These are phyloP conservation scores for Canis aureus DNA, from an alignment of 2,113 vertebrate genomes.

Conservation along the genomic window DNA sequence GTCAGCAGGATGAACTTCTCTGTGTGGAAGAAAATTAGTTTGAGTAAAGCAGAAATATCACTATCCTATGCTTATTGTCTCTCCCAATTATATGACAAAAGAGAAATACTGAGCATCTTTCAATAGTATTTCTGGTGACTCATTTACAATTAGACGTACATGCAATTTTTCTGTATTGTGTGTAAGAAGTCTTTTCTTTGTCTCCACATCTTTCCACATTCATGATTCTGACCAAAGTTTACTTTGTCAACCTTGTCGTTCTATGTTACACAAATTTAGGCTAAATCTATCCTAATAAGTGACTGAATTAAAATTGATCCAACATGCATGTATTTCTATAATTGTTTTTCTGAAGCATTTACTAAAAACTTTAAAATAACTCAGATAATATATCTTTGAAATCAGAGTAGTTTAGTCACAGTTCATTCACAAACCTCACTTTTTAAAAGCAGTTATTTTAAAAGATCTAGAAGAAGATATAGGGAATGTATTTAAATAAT, in stretches of 20 bases:
- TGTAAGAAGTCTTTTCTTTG: neutral
- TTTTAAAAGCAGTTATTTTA: neutral
- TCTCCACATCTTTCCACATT: neutral
- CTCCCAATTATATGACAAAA: slow-evolving; percentile 15
- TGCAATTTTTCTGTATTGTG: slow-evolving; percentile 22
- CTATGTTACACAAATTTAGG: neutral
- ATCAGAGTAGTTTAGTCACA: neutral
- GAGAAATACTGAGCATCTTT: slow-evolving; percentile 4
- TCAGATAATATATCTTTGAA: neutral
- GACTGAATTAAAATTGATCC: neutral
- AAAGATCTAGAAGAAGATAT: neutral
- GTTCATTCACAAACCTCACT: neutral
- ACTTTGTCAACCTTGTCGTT: neutral
- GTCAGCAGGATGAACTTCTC: slow-evolving; percentile 77
- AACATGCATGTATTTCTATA: neutral
- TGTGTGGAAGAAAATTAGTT: slow-evolving; percentile 74
- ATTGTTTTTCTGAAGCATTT: neutral
- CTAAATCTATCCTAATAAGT: neutral
- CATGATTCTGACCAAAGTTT: neutral
- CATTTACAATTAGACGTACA: slow-evolving; percentile 75
- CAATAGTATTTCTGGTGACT: slow-evolving; percentile 66
- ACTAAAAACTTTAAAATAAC: neutral
- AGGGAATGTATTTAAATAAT: neutral
- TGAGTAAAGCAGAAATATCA: slow-evolving; percentile 52
- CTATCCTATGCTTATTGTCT: slow-evolving; percentile 40